These are phyloP conservation scores for Hafferia zeledoni DNA, from an alignment of 2,797 vertebrate genomes.

Conservation along the genomic window DNA sequence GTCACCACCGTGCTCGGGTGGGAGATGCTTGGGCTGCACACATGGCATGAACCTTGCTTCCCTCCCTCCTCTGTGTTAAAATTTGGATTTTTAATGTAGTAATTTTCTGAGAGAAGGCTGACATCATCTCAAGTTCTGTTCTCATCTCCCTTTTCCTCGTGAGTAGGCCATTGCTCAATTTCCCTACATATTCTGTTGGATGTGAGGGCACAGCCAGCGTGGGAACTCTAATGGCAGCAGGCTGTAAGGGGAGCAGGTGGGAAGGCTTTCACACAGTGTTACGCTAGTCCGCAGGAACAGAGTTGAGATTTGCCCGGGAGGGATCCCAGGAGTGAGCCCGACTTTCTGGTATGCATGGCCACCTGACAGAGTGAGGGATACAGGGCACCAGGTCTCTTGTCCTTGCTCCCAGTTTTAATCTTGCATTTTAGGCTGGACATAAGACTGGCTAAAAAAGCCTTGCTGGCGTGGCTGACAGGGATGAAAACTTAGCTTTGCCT, in stretches of 20 bases:
- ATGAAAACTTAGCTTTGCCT: neutral
- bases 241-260: neutral
- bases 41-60: neutral
- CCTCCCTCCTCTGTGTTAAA: neutral
- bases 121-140: neutral
- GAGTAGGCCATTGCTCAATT: neutral
- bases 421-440: neutral
- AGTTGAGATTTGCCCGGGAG: neutral
- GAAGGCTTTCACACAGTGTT: neutral
- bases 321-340: neutral
- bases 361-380: neutral
- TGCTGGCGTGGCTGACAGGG: neutral
- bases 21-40: neutral
- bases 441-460: neutral
- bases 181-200: neutral
- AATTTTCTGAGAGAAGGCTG: neutral
- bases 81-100: neutral
- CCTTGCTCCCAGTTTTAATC: neutral
- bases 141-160: neutral
- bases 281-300: neutral
- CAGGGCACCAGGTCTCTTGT: neutral
- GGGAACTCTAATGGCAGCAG: neutral
- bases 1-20: accelerated
- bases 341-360: neutral
- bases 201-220: accelerated